Evolutionary conservation across 2,888 invertebrate species (phyloP), one percentile per base, ranked within the genome.

Genomic region (Heliconius aoede): DNA sequence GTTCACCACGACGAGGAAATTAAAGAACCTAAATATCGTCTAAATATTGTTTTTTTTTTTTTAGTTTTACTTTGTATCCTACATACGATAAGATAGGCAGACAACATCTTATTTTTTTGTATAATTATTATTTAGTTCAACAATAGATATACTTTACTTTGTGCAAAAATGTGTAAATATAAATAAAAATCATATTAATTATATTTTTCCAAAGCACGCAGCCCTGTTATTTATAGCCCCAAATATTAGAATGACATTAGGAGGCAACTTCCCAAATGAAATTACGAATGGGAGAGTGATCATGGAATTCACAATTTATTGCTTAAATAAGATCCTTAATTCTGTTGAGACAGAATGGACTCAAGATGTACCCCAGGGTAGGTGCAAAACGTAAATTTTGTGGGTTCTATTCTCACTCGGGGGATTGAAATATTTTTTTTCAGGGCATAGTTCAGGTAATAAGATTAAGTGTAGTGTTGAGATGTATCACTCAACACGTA

Each of bases 281-380:
- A 32, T 69, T 30, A 69, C 69, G n/a, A 69, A 55, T 32, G 32
- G 32, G n/a, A 28, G 21, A 30, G 15, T 69, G 69, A 69, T 30
- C 8, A 32, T 32, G 26, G 69, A 69, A 55, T 69, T 69, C 65
- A 69, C 69, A 69, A 69, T 69, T 69, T 69, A 68, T 68, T 68
- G 28, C 46, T 51, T 21, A 68, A 69, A 69, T 55, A 69, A 65
- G 65, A 24, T 32, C 55, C 30, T 69, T 55, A 32, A 55, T 69
- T 55, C 13, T n/a, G n/a, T 69, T 13, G 30, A 32, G 24, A 28
- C 65, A 55, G 32, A 69, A 69, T 26, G 2, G n/a, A n/a, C n/a
- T 1, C n/a, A 21, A 9, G n/a, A 21, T 11, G n/a, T n/a, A n/a
- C n/a, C n/a, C n/a, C n/a, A 3, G 55, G 8, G 55, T 9, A 9